These are phyloP conservation scores for Patella ulyssiponensis DNA, from an alignment of 2,888 invertebrate species.

Conservation along the genomic window DNA sequence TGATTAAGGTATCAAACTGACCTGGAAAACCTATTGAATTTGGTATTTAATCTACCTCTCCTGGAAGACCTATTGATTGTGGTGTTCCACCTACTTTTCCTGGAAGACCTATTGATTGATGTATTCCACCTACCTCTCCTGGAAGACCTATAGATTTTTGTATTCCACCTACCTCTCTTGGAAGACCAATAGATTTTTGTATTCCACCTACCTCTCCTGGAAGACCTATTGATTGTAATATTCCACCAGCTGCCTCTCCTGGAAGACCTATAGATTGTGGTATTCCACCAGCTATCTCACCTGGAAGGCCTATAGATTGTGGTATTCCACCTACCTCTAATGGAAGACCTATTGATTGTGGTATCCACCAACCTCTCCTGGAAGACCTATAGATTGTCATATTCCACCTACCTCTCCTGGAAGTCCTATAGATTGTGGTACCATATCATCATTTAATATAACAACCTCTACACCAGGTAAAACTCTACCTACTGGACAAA, in stretches of 20 bases:
- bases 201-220: no score
- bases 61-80: no score
- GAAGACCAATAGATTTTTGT: no score
- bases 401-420: constrained; percentile 69
- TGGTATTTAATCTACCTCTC: no score
- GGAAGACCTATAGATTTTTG: no score
- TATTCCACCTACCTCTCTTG: no score
- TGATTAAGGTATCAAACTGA: no score
- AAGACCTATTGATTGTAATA: neutral
- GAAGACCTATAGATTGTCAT: no score
- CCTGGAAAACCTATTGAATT: no score
- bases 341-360: no score
- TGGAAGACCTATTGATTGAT: constrained; percentile 70
- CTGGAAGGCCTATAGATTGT: neutral
- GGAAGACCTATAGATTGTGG: neutral
- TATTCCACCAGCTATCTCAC: neutral
- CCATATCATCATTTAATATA: constrained; percentile 64
- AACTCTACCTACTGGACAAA: constrained; percentile 71
- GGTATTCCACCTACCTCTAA: no score
- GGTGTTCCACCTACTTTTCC: constrained; percentile 65
- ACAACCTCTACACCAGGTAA: constrained; percentile 68
- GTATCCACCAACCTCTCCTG: no score
- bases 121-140: constrained; percentile 40
- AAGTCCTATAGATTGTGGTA: constrained; percentile 69
- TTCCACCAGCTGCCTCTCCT: neutral